These are phyloP conservation scores for Glyphotaelius pellucidus DNA, from an alignment of 2,888 invertebrate genomes.

Conservation along the genomic window DNA sequence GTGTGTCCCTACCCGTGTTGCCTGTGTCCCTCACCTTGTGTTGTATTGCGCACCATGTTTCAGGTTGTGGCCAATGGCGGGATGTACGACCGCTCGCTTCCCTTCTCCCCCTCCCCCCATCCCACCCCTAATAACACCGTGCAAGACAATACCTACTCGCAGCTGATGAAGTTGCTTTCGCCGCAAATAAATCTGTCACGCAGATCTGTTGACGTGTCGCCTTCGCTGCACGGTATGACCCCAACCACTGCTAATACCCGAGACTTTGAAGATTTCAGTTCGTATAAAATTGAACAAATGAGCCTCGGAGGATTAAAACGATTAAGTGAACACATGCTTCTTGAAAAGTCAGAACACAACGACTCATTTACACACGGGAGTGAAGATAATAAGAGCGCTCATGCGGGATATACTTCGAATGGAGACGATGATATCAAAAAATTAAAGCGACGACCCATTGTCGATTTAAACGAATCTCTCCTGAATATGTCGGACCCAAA, in stretches of 20 bases:
- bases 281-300: conserved; percentile 58
- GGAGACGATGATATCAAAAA: conserved; percentile 43
- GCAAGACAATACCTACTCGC: conserved; percentile 74
- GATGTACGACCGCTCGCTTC: conserved; percentile 81
- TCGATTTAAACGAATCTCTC: conserved; percentile 67
- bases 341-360: conserved; percentile 41
- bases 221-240: conserved; percentile 67
- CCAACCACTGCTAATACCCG: neutral
- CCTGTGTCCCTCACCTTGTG: conserved; percentile 47
- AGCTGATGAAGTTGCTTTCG: conserved; percentile 66
- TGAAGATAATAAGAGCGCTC: conserved; percentile 25
- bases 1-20: neutral
- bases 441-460: conserved; percentile 64
- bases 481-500: conserved; percentile 36
- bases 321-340: conserved; percentile 38
- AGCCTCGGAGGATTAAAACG: conserved; percentile 30
- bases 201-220: conserved; percentile 52
- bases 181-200: neutral
- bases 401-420: neutral
- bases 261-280: conserved; percentile 48
- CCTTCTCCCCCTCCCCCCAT: conserved; percentile 74
- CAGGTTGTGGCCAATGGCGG: conserved; percentile 84
- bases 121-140: conserved; percentile 72
- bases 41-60: conserved; percentile 55
- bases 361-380: conserved; percentile 33